These are phyloP conservation scores for Bagarius yarrelli DNA, from an alignment of 2,113 vertebrate genomes.

Conservation along the genomic window DNA sequence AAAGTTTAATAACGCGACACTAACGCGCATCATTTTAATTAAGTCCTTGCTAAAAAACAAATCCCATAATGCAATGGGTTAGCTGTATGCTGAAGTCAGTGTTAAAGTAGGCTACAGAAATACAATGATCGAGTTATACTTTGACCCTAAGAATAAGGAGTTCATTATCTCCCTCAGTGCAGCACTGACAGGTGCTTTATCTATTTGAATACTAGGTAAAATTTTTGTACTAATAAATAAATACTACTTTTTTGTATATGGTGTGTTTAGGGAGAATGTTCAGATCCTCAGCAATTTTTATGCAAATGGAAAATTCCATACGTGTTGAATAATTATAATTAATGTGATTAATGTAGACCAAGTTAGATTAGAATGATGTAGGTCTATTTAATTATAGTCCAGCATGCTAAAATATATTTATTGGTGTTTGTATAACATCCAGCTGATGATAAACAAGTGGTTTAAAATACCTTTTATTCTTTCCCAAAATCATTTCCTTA, in stretches of 20 bases:
- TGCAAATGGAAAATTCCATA: neutral
- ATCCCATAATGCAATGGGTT: neutral
- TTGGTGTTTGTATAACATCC: neutral
- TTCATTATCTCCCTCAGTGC: no score
- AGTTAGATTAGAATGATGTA: neutral
- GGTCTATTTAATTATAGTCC: neutral
- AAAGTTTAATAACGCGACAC: no score
- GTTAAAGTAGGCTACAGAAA: neutral
- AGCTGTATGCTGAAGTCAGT: neutral
- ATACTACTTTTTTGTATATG: neutral
- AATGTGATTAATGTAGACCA: neutral
- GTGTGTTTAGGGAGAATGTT: neutral
- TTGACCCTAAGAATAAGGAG: neutral
- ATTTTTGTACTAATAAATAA: no score
- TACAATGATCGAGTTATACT: neutral
- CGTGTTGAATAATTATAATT: neutral
- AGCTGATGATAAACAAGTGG: neutral
- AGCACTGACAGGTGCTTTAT: neutral
- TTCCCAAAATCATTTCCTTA: neutral
- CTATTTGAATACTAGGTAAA: neutral
- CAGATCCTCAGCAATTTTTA: neutral
- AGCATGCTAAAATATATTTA: neutral
- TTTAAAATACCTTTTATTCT: no score
- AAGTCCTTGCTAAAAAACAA: no score
- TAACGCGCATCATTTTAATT: neutral